A percentile compares a stretch with the other conserved stretches of the same genome.
Evolutionary conservation across 2,113 vertebrate species (phyloP).

Genomic region (Vulpes ferrilata): DNA sequence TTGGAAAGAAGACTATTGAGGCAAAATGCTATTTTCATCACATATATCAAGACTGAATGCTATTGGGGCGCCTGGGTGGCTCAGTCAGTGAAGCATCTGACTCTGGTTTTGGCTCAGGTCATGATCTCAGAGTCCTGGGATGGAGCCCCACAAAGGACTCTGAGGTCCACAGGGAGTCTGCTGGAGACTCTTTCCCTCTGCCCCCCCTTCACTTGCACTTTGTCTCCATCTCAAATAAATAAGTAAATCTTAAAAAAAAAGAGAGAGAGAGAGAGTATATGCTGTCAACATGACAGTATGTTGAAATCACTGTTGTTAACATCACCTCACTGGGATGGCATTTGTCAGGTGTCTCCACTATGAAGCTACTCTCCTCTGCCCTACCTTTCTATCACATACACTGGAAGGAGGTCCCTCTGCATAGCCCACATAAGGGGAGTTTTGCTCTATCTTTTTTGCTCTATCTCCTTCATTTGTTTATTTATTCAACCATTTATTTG

Average conservation of each 20-base stretch:
- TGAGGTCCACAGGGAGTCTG: background rate
- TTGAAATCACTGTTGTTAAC: background rate
- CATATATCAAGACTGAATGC: background rate
- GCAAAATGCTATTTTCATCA: background rate
- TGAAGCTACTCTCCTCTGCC: background rate
- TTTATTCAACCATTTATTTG: slow-evolving; percentile 12
- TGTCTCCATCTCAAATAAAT: background rate
- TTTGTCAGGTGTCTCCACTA: background rate
- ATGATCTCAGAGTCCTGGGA: background rate
- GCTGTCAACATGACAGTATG: background rate
- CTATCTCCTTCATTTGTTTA: background rate
- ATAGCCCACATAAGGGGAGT: background rate
- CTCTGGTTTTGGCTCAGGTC: background rate
- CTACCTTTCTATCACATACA: background rate
- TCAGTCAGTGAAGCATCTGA: background rate
- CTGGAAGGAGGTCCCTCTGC: background rate
- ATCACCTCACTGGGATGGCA: background rate
- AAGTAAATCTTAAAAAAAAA: background rate
- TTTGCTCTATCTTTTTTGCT: background rate
- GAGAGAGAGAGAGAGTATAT: background rate
- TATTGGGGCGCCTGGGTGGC: background rate
- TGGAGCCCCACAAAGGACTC: background rate
- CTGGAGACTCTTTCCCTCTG: background rate
- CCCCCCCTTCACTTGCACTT: background rate
- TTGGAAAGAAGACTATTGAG: background rate